Evolutionary conservation across 2,113 vertebrate genomes (phyloP).

Genomic region (Lycocorax pyrrhopterus): DNA sequence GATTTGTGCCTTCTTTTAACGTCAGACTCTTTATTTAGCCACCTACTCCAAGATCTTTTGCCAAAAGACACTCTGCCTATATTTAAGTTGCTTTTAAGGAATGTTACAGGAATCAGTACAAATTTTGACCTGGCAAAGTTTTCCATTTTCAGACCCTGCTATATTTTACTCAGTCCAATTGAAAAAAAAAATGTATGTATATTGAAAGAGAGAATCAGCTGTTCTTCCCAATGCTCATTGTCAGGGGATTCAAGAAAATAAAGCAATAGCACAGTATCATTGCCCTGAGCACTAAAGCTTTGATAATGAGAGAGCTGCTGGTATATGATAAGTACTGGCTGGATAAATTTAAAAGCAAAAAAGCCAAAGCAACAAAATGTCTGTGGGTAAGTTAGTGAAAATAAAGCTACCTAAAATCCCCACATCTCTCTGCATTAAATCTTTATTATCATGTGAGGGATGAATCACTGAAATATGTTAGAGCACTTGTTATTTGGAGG

Average conservation of each 20-base stretch:
- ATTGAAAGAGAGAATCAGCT: not conserved
- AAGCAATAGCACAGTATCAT: not conserved
- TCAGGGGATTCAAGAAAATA: not conserved
- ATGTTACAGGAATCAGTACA: not conserved
- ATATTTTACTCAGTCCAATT: not conserved
- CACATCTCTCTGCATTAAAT: not conserved
- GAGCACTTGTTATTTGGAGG: constrained; percentile 12
- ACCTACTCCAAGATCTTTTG: not conserved
- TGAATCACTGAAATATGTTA: not conserved
- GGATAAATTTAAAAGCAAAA: not conserved
- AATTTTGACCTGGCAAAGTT: not conserved
- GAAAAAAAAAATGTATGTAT: not conserved
- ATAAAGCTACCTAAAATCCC: not conserved
- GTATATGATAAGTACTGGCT: not conserved
- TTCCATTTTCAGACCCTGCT: not conserved
- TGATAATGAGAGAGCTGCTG: not conserved
- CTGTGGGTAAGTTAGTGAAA: not conserved
- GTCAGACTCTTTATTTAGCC: not conserved
- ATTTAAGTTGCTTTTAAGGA: not conserved
- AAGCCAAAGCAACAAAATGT: not conserved
- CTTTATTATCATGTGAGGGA: not conserved
- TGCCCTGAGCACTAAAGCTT: not conserved
- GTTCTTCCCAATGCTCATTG: not conserved
- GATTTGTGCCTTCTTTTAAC: not conserved
- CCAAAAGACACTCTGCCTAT: not conserved